Base-by-base conservation (phyloP, 2,113 vertebrate species). In the Ceratotherium simum region DNA sequence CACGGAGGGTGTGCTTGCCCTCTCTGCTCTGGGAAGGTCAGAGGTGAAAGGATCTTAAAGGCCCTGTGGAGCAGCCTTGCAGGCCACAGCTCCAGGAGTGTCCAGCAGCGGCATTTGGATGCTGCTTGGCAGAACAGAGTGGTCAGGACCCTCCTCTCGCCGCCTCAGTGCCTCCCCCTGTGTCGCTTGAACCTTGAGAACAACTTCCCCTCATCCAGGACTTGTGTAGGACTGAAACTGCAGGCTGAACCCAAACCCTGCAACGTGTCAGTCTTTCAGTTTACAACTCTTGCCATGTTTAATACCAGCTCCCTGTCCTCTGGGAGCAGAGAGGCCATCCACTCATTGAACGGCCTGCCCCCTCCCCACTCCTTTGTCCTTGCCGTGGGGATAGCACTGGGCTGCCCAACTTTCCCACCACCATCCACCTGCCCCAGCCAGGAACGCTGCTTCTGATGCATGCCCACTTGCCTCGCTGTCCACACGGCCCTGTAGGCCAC, bases 61-160 rank as follows among this genome's bases (percentile, higher is more conserved):
- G 79, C 39, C 14, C 3, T 3, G 27, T 27, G 21, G 21, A 64
- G 69, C 20, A 67, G 60, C 60, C 46, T 6, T 69, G 25, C 4
- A 29, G 48, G 6, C 5, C 16, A 3, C 4, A 0, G 21, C 58
- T 42, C 1, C 0, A 29, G 42, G 51, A 21, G 33, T 31, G 60
- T 51, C 58, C 12, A 13, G 80, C n/a, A 39, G 36, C 5, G 18
- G 33, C 17, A 31, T 73, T 42, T 27, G 51, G 10, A 76, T 48
- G n/a, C 84, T 58, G 7, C 56, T 25, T 31, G 27, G 33, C 33
- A 36, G 5, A 65, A 56, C 46, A 29, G 58, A 12, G 36, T 39
- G 17, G 48, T 75, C 39, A 72, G 39, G 17, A 67, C 23, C 76
- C 67, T 86, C 12, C 48, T 76, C 31, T 42, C 1, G 0, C n/a